Percentiles rank a stretch among this genome's conserved stretches.
These are phyloP conservation scores for Otus sunia DNA, from an alignment of 2,113 vertebrate species.

Conservation along the genomic window DNA sequence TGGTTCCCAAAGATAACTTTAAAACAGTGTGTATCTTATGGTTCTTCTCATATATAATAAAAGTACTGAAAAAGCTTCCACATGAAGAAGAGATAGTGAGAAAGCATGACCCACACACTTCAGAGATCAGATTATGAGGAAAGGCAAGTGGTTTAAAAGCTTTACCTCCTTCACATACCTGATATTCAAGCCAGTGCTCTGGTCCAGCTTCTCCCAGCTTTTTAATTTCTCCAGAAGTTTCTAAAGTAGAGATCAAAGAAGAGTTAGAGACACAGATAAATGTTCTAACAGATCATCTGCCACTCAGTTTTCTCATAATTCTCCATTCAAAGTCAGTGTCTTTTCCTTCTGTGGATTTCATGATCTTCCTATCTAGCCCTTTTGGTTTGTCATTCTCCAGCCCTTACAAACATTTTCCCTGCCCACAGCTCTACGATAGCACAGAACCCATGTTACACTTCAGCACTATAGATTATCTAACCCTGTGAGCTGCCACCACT, in stretches of 20 bases:
- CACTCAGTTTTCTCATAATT: neutral
- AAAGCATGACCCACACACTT: neutral
- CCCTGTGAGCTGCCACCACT: neutral
- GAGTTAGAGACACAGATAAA: neutral
- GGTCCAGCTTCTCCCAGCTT: constrained; percentile 89
- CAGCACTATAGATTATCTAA: neutral
- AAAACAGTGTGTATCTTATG: neutral
- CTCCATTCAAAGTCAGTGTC: neutral
- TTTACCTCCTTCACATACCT: constrained; percentile 74
- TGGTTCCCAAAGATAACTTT: neutral
- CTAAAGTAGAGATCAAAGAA: constrained; percentile 66
- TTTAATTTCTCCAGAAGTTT: constrained; percentile 82
- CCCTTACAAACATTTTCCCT: neutral
- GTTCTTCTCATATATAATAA: neutral
- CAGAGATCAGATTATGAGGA: neutral
- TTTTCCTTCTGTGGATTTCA: neutral
- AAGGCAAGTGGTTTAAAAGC: neutral
- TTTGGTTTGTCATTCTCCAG: neutral
- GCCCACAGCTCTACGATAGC: neutral
- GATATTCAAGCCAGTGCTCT: constrained; percentile 86
- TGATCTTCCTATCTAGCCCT: neutral
- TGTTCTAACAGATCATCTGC: neutral
- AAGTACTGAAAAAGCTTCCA: neutral
- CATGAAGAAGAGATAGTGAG: neutral
- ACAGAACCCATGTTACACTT: neutral